phyloP scores from a whole-genome alignment of 2,888 invertebrate genomes.

The Rambutsinella grinnellia region DNA sequence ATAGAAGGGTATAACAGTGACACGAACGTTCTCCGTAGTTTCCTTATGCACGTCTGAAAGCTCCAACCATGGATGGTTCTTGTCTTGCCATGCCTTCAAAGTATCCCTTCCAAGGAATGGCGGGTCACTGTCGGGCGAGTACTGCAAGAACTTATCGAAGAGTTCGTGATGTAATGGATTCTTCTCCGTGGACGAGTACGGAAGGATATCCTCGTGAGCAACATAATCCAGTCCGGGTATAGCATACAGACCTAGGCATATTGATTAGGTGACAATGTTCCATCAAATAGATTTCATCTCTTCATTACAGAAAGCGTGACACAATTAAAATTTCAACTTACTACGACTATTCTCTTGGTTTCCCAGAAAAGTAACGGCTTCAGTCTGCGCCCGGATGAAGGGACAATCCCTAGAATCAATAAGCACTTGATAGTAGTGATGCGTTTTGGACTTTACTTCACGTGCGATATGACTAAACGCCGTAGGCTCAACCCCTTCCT shows the following conservation, averaged over 20 bases:
- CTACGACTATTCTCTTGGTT: constrained; percentile 96
- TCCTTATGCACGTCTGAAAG: constrained; percentile 97
- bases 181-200: constrained; percentile 89
- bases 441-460: constrained; percentile 90
- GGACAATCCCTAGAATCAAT: constrained; percentile 98
- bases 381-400: constrained; percentile 97
- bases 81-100: constrained; percentile 94
- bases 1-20: constrained; percentile 98
- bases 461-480: constrained; percentile 75
- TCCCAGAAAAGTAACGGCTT: constrained; percentile 96
- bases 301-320: no score
- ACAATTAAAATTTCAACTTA: constrained; percentile 49
- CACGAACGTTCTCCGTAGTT: constrained; percentile 94
- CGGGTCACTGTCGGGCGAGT: constrained; percentile 86
- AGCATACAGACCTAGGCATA: constrained; percentile 78
- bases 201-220: constrained; percentile 96
- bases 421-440: constrained; percentile 97
- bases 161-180: constrained; percentile 94
- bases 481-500: constrained; percentile 65
- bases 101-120: constrained; percentile 91
- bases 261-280: background rate
- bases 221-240: constrained; percentile 98
- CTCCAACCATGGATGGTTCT: constrained; percentile 97
- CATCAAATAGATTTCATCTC: no score
- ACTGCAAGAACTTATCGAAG: constrained; percentile 93